Evolutionary conservation across 2,797 vertebrate genomes (phyloP).

Genomic region (Danio kyathit): DNA sequence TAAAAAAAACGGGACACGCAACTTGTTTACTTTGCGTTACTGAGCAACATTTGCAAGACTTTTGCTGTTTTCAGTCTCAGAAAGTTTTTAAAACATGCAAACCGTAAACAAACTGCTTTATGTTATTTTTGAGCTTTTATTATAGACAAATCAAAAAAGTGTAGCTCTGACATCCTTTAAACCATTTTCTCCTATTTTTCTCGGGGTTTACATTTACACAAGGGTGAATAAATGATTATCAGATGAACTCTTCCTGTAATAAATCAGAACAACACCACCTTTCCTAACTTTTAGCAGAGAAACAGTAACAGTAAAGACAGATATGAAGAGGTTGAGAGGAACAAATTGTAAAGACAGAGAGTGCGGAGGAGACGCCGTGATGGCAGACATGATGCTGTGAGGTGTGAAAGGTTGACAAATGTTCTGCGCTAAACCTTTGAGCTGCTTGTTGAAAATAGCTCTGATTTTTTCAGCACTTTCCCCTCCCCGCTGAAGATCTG

Average conservation of each 20-base stretch:
- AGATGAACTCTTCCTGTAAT: neutral
- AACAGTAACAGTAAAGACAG: neutral
- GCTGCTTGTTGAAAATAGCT: conserved; percentile 35
- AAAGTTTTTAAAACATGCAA: neutral
- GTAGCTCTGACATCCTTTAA: neutral
- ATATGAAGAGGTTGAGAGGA: conserved; percentile 13
- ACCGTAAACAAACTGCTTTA: neutral
- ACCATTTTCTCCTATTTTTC: neutral
- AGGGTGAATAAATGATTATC: neutral
- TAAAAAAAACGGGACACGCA: no score
- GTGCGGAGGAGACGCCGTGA: conserved; percentile 66
- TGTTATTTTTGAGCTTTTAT: neutral
- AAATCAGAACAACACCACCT: neutral
- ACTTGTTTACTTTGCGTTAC: no score
- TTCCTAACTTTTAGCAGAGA: neutral
- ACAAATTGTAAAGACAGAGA: conserved; percentile 60
- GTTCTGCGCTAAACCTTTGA: conserved; percentile 62
- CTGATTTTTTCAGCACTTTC: conserved; percentile 52
- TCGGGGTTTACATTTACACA: neutral
- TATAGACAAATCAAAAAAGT: neutral
- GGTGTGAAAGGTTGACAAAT: conserved; percentile 62
- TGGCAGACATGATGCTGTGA: conserved; percentile 58
- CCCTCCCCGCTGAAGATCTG: conserved; percentile 52
- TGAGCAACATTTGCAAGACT: no score
- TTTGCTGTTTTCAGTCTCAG: neutral